Evolutionary conservation across 2,797 vertebrate species (phyloP).

Genomic region (Xerus rutilus): DNA sequence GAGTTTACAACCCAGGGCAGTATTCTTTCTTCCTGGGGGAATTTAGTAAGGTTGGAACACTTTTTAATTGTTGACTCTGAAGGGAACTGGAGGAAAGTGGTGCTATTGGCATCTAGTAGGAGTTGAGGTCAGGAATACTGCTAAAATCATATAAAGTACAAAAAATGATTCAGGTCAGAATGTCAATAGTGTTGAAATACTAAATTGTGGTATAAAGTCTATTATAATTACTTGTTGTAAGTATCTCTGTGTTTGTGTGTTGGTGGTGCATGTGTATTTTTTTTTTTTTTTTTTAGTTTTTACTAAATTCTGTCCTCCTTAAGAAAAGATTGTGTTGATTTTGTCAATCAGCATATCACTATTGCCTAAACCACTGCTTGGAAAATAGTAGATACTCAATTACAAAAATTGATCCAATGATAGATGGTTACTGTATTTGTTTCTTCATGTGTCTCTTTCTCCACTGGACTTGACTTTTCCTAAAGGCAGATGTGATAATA

Average conservation of each 20-base stretch:
- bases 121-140: background rate
- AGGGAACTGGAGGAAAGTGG: background rate
- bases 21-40: background rate
- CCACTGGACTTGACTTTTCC: background rate
- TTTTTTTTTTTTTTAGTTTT: background rate
- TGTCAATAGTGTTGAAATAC: background rate
- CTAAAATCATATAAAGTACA: background rate
- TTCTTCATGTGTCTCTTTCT: background rate
- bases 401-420: background rate
- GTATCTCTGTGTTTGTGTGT: no score
- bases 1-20: background rate
- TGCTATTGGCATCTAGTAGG: background rate
- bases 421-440: background rate
- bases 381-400: background rate
- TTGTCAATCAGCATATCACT: background rate
- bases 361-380: background rate
- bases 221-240: background rate
- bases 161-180: background rate
- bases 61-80: background rate
- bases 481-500: background rate
- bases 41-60: background rate
- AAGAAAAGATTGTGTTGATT: background rate
- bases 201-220: background rate
- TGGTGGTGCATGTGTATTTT: no score
- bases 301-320: background rate